Percentiles rank a stretch among this genome's conserved stretches.
phyloP scores from a whole-genome alignment of 2,113 vertebrate genomes.

The Rhodinocichla rosea region DNA sequence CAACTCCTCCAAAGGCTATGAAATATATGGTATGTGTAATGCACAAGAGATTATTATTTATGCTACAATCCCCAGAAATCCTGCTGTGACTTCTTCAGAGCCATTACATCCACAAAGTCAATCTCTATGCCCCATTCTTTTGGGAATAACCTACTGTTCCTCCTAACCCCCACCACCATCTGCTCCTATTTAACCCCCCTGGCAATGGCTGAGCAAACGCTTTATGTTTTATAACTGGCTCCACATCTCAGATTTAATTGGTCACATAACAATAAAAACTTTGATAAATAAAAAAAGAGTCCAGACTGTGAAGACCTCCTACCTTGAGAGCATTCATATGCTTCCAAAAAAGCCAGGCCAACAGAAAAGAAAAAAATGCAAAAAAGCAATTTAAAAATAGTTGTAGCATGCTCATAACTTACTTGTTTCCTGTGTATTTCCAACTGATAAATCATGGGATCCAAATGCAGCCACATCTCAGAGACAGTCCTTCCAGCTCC shows the following conservation, averaged over 20 bases:
- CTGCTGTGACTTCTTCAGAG: neutral
- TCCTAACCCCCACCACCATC: neutral
- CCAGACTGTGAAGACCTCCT: neutral
- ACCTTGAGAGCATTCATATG: neutral
- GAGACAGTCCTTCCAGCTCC: neutral
- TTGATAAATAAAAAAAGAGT: neutral
- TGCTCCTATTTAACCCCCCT: neutral
- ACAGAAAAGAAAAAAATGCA: neutral
- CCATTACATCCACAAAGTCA: neutral
- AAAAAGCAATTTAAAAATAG: neutral
- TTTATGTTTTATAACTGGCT: neutral
- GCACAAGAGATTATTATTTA: neutral
- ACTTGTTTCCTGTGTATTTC: neutral
- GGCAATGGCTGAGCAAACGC: neutral
- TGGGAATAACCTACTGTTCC: neutral
- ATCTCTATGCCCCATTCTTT: neutral
- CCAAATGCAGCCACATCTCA: neutral
- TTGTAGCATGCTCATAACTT: neutral
- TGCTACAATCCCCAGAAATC: neutral
- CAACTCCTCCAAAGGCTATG: neutral
- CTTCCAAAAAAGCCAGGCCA: neutral
- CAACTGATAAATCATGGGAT: neutral
- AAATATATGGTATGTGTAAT: neutral
- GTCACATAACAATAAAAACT: neutral
- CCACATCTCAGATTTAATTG: neutral